Conservation (phyloP, 2,113 vertebrate species). For the Hoplias malabaricus region DNA sequence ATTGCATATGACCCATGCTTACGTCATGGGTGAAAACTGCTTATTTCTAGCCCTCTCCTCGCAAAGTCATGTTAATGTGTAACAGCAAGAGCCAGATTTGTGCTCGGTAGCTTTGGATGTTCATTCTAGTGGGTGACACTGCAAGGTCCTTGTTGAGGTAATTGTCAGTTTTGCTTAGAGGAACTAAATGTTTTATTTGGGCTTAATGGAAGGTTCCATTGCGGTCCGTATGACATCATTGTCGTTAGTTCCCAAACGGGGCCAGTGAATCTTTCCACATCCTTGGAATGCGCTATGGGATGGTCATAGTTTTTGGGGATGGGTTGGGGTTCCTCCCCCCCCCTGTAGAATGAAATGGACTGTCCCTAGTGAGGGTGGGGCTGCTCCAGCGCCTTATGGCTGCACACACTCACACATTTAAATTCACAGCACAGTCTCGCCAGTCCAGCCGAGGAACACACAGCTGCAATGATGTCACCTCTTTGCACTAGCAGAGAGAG, state of each 20-base stretch:
- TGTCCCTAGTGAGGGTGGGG: slow-evolving; percentile 24
- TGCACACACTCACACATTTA: slow-evolving; percentile 22
- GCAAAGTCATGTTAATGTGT: not conserved
- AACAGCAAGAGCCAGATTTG: not conserved
- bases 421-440: slow-evolving; percentile 52
- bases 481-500: slow-evolving; percentile 16
- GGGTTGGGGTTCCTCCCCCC: not conserved
- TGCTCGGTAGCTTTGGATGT: not conserved
- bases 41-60: not conserved
- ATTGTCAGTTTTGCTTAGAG: not conserved
- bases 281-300: not conserved
- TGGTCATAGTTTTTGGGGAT: not conserved
- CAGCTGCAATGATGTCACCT: slow-evolving; percentile 78
- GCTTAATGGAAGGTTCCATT: slow-evolving; percentile 7
- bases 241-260: not conserved
- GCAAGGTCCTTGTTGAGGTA: not conserved
- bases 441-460: slow-evolving; percentile 46
- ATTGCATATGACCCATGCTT: not conserved
- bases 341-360: not conserved
- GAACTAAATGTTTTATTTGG: not conserved
- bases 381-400: slow-evolving; percentile 3
- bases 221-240: slow-evolving; percentile 9
- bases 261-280: not conserved
- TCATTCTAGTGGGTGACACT: not conserved
- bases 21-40: not conserved